Evolutionary conservation across 2,113 vertebrate species (phyloP), one percentile per base, ranked within the genome.

Genomic region (Daboia siamensis): DNA sequence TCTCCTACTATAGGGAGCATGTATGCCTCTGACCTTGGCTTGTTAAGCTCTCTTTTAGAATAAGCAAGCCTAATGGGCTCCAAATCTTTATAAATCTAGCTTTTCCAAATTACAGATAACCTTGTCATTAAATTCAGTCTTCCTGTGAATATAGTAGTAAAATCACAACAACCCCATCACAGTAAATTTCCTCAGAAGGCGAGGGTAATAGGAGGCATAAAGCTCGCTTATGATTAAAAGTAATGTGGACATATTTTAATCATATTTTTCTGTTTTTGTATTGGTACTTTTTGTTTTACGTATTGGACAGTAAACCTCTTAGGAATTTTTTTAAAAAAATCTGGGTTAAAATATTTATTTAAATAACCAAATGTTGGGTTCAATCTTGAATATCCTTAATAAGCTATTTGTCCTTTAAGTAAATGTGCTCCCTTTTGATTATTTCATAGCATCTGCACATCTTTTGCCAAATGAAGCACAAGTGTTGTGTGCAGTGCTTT

Each of bases 361-460:
- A 69, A 90, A 90, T 89, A 64, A 64, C 26, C 26, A 24, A 61
- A 7, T 51, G 17, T n/a, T 7, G 46, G 51, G 15, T 64, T 61
- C 20, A 29, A 0, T 48, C 1, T 48, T 51, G 46, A 64, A 29
- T n/a, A 90, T 90, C 26, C 4, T 21, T 9, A 93, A 91, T 89
- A 87, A 29, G 8, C 11, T 91, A 46, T 94, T 94, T 93, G 94
- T 61, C 20, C 90, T 91, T 92, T 84, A 92, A 87, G 17, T 3
- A 91, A 4, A 56, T 48, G 93, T 1, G 3, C 24, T 6, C 39
- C 33, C 46, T 55, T 69, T 29, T 54, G 39, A 52, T 91, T 23
- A 61, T 21, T 52, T 7, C 11, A 33, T 91, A 52, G 46, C 44
- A 48, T 48, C 23, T 86, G 23, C 11, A 23, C 23, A 55, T 24